Base-by-base conservation (phyloP, 2,888 invertebrate genomes). In the Parnassius mnemosyne region DNA sequence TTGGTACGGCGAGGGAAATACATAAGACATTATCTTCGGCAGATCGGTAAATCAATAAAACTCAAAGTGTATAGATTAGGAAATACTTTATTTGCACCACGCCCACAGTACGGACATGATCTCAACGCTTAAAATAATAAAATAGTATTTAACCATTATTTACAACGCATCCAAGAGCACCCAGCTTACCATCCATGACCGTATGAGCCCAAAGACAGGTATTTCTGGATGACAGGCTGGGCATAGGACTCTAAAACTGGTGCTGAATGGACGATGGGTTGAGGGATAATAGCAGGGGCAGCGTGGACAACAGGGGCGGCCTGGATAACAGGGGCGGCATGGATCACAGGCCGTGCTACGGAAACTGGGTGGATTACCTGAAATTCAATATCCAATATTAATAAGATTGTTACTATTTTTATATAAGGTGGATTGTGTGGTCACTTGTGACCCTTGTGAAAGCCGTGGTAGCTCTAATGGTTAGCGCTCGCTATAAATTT, bases 101-200 rank as follows among this genome's bases (percentile, higher is more conserved):
- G 78, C 72, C 71, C 79, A 79, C 75, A 76, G 66, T 68, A 78
- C 82, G 81, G 84, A 85, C 83, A 77, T 79, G 84, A 88, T 83
- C 85, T 87, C 78, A 84, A 87, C 85, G 82, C 82, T 78, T 79
- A 78, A 69, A 69, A 73, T 64, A 65, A 44, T 66, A 51, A 55
- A 60, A 13, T 61, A 67, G 69, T 57, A 61, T 69, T 66, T 70
- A 66, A 73, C 68, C 50, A 71, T 76, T 76, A 80, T 75, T 74
- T 78, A 81, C 76, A 78, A 71, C 66, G 62, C 59, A 58, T n/a
- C 3, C 46, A 3, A 9, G 11, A 47, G 41, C 57, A 16, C 59
- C 25, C 53, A 57, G 49, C 67, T 74, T 82, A 90, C 89, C 89
- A 89, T 13, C 87, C 86, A 64, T 89, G 88, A 49, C 84, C 86